Conservation (phyloP, 2,888 invertebrate species). For the Trachelus tabidus region DNA sequence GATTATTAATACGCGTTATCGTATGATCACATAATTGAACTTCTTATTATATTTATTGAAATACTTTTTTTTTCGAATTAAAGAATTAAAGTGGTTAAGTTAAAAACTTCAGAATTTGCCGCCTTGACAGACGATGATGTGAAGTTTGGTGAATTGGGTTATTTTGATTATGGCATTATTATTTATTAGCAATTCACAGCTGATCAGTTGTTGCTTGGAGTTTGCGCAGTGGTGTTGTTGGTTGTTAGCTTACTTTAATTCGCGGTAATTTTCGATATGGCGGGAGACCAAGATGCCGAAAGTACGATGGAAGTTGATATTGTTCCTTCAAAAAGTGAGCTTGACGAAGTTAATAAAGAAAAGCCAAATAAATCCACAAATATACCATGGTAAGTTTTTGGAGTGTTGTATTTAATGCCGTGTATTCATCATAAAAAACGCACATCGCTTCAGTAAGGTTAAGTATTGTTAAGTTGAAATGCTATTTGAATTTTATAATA, state of each 20-base stretch:
- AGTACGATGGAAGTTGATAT: slow-evolving; percentile 50
- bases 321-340: slow-evolving; percentile 46
- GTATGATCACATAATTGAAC: background rate
- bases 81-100: background rate
- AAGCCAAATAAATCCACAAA: slow-evolving; percentile 35
- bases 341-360: slow-evolving; percentile 20
- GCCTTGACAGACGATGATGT: background rate
- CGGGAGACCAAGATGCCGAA: slow-evolving; percentile 23
- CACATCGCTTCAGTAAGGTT: background rate
- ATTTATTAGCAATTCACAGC: background rate
- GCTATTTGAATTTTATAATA: background rate
- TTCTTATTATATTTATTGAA: background rate
- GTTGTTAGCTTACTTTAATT: background rate
- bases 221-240: background rate
- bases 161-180: background rate
- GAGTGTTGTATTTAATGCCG: background rate
- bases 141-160: background rate
- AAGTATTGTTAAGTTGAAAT: background rate
- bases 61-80: background rate
- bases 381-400: slow-evolving; percentile 51
- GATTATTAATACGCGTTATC: slow-evolving; percentile 7
- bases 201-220: background rate
- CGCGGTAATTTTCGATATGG: slow-evolving; percentile 35
- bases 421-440: slow-evolving; percentile 8
- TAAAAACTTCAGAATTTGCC: background rate